Evolutionary conservation across 1,140 invertebrate genomes (phyloP).

Genomic region (Macrocentrus cingulum): DNA sequence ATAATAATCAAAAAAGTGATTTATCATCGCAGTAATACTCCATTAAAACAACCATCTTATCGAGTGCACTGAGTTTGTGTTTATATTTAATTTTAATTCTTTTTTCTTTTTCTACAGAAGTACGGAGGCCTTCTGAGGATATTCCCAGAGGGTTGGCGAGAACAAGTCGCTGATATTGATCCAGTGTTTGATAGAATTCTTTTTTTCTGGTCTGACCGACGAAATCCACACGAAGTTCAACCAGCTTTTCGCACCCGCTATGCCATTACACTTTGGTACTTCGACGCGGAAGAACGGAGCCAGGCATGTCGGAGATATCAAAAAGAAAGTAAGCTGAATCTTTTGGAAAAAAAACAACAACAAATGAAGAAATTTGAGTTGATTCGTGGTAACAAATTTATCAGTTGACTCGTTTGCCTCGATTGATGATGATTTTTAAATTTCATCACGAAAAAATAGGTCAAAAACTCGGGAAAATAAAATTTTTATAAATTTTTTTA

Average conservation of each 20-base stretch:
- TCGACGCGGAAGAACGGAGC: constrained; percentile 83
- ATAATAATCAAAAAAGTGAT: too few relatives aligned
- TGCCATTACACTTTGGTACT: constrained; percentile 96
- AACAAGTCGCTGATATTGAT: constrained; percentile 87
- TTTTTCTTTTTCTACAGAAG: constrained; percentile 50
- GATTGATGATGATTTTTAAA: too few relatives aligned
- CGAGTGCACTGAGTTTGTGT: too few relatives aligned
- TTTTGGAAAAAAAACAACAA: background rate
- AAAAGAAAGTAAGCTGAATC: constrained; percentile 59
- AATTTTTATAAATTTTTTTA: too few relatives aligned
- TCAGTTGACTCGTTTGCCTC: too few relatives aligned
- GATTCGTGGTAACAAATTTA: too few relatives aligned
- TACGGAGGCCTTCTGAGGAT: constrained; percentile 79
- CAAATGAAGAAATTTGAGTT: background rate
- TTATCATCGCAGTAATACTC: too few relatives aligned
- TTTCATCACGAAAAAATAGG: too few relatives aligned
- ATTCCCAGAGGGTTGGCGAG: constrained; percentile 81
- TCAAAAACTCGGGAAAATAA: too few relatives aligned
- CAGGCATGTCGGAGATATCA: constrained; percentile 70
- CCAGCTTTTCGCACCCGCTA: constrained; percentile 87
- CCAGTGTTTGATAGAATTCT: constrained; percentile 91
- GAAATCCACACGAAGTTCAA: constrained; percentile 96
- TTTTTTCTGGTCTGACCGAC: constrained; percentile 96
- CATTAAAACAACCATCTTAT: too few relatives aligned
- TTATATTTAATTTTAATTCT: background rate